These are phyloP conservation scores for Platysteira castanea DNA, from an alignment of 2,113 vertebrate genomes.

Conservation along the genomic window DNA sequence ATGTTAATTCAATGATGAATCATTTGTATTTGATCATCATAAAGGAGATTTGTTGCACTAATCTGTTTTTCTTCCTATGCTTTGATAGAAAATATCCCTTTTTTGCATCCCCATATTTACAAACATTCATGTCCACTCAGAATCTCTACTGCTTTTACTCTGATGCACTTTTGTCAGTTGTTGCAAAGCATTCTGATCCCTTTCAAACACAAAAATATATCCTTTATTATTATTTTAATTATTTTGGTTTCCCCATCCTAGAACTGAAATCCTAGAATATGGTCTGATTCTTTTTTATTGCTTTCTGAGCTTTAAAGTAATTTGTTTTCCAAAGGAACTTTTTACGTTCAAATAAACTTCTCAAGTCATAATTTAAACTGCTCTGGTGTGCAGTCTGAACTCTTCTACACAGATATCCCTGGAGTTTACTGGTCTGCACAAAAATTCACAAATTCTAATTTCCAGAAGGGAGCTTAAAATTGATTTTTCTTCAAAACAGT, in stretches of 20 bases:
- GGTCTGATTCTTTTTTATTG: neutral
- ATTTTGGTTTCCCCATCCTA: neutral
- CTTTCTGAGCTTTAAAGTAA: neutral
- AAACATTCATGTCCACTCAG: neutral
- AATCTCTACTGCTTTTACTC: neutral
- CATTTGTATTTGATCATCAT: neutral
- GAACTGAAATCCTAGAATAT: neutral
- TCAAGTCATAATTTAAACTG: neutral
- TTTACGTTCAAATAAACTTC: neutral
- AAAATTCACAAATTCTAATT: neutral
- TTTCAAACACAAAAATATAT: neutral
- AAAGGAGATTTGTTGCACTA: neutral
- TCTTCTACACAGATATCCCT: neutral
- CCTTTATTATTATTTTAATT: neutral
- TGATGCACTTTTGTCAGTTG: neutral
- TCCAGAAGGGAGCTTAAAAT: neutral
- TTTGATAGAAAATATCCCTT: neutral
- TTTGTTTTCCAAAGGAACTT: neutral
- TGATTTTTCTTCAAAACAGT: neutral
- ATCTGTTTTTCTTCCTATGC: neutral
- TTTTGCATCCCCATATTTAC: neutral
- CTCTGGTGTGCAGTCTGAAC: neutral
- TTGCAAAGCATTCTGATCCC: neutral
- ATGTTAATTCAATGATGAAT: constrained; percentile 14
- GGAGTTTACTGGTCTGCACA: neutral